Evolutionary conservation across 2,113 vertebrate genomes (phyloP).

Genomic region (Eclectus roratus): DNA sequence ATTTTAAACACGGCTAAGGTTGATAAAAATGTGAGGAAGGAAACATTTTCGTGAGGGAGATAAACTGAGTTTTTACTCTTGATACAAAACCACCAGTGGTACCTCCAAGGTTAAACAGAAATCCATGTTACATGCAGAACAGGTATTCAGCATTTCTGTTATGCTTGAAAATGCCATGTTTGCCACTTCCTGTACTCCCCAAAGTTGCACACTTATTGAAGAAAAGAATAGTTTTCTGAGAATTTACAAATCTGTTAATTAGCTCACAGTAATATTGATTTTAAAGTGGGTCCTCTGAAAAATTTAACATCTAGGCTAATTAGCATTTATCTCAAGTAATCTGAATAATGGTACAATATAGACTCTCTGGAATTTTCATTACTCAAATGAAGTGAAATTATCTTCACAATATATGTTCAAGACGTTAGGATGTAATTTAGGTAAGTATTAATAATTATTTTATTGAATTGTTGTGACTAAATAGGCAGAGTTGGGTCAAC

Average conservation of each 20-base stretch:
- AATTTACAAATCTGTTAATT: slow-evolving; percentile 28
- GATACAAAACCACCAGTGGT: not conserved
- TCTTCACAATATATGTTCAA: slow-evolving; percentile 33
- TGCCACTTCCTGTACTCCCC: not conserved
- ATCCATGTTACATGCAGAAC: not conserved
- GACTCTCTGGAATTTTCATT: slow-evolving; percentile 43
- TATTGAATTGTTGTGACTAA: slow-evolving; percentile 50
- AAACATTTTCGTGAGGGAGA: not conserved
- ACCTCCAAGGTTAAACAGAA: not conserved
- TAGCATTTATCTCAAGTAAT: slow-evolving; percentile 47
- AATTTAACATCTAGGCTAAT: slow-evolving; percentile 29
- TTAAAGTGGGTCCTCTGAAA: slow-evolving; percentile 49
- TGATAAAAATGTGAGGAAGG: not conserved
- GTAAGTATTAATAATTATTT: slow-evolving; percentile 54
- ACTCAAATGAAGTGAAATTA: slow-evolving; percentile 41
- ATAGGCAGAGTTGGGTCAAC: slow-evolving; percentile 45
- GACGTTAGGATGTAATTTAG: slow-evolving; percentile 57
- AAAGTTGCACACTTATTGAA: not conserved
- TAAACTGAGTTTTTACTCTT: not conserved
- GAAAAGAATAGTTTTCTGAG: not conserved
- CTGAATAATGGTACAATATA: slow-evolving; percentile 38
- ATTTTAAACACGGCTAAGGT: not conserved
- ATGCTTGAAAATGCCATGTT: not conserved
- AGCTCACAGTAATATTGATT: slow-evolving; percentile 33
- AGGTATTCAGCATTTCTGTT: not conserved